These are phyloP conservation scores for Hystrix brachyura DNA, from an alignment of 2,113 vertebrate genomes.

Conservation along the genomic window DNA sequence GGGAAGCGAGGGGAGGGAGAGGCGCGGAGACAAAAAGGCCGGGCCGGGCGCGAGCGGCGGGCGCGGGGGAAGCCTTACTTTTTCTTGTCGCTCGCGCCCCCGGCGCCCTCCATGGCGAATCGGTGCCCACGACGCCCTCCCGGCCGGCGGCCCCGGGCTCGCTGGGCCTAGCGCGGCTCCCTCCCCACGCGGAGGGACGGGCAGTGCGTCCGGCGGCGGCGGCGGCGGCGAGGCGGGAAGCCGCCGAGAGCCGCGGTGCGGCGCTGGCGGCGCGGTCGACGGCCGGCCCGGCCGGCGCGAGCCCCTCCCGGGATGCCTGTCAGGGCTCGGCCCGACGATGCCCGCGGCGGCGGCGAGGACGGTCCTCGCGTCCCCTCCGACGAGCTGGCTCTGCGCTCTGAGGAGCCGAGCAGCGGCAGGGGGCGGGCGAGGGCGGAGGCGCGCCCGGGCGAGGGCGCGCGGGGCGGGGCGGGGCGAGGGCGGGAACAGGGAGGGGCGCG, in stretches of 20 bases:
- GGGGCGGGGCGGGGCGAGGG: neutral
- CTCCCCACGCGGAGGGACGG: constrained; percentile 69
- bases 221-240: constrained; percentile 73
- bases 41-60: neutral
- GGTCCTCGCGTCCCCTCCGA: constrained; percentile 71
- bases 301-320: constrained; percentile 49
- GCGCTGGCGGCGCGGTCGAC: neutral
- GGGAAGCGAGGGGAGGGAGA: constrained; percentile 2
- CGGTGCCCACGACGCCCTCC: constrained; percentile 60
- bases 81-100: constrained; percentile 87
- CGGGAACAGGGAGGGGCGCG: neutral
- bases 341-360: neutral
- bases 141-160: constrained; percentile 71
- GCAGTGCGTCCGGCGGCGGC: constrained; percentile 65
- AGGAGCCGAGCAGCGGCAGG: constrained; percentile 65
- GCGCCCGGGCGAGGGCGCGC: constrained; percentile 51
- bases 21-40: constrained; percentile 67
- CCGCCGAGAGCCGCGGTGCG: neutral
- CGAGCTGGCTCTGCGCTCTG: constrained; percentile 56
- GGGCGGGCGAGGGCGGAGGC: constrained; percentile 77
- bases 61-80: constrained; percentile 78
- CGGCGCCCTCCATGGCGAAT: constrained; percentile 84
- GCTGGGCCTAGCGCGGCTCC: constrained; percentile 78
- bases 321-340: constrained; percentile 54
- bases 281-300: neutral